Evolutionary conservation across 2,888 invertebrate species (phyloP).

Genomic region (Coenonympha arcania): DNA sequence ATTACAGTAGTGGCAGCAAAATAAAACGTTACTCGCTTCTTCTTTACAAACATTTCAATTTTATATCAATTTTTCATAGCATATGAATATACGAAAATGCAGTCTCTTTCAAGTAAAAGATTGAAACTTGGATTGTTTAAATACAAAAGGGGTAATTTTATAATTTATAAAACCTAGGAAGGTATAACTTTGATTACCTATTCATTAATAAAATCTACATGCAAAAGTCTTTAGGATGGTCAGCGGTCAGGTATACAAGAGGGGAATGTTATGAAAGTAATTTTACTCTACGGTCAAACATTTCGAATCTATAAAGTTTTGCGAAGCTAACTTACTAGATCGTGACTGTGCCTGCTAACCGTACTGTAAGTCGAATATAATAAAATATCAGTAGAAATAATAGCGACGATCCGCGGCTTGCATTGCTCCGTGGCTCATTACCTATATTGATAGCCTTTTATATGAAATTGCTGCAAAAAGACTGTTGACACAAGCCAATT

Average conservation of each 20-base stretch:
- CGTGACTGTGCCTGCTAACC: conserved; percentile 37
- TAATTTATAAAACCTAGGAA: not conserved
- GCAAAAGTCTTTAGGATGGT: not conserved
- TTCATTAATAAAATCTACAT: not conserved
- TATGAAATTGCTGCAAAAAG: conserved; percentile 45
- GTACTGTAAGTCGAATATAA: conserved; percentile 50
- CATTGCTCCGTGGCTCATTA: conserved; percentile 46
- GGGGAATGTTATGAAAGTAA: not conserved
- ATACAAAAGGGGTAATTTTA: too few species aligned
- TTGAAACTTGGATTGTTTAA: too few species aligned
- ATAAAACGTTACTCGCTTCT: too few species aligned
- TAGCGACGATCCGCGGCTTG: conserved; percentile 47
- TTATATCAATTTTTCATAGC: too few species aligned
- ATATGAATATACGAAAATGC: too few species aligned
- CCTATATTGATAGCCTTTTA: conserved; percentile 62
- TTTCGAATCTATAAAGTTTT: conserved; percentile 11
- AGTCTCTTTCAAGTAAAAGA: too few species aligned
- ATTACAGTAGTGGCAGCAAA: conserved; percentile 56
- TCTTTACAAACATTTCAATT: too few species aligned
- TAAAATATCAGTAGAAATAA: conserved; percentile 60
- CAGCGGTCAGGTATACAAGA: not conserved
- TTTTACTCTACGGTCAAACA: not conserved
- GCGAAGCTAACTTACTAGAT: conserved; percentile 12
- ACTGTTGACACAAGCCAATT: conserved; percentile 44
- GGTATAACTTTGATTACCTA: not conserved